Base-by-base conservation (phyloP, 2,797 vertebrate genomes). In the Hemitrygon akajei region DNA sequence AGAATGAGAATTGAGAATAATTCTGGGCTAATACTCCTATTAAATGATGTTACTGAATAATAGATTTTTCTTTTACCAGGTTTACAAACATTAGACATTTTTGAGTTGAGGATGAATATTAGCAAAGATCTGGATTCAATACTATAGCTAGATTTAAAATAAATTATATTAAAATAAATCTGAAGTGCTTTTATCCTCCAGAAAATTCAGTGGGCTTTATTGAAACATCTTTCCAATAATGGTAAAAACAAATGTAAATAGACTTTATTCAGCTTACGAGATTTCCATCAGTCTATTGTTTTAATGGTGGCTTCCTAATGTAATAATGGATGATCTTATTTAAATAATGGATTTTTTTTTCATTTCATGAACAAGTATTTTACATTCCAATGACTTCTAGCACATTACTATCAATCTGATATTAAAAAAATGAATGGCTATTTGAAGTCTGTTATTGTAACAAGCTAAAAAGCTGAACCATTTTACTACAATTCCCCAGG, bases 401-500 rank as follows among this genome's bases (percentile, higher is more conserved):
- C 18, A 20, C 18, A 69, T 22, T 63, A 30, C n/a, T 69, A 93
- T 30, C 14, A 25, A 25, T 73, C 76, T 20, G 71, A 76, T 56
- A 76, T 47, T 47, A 47, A 47, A 47, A 7, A 92, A 75, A 92
- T 27, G 37, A 75, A 30, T 47, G 3, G 71, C 71, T 92, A 22
- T 56, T 92, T 91, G 60, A 76, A 75, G 27, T 93, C 71, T 56
- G 25, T 2, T 12, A 58, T 75, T 93, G 27, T 47, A 47, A 47
- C 47, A 47, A 76, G 91, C 58, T n/a, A 47, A 93, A 47, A 93
- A 75, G 91, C 63, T 71, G 63, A 71, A 91, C 47, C 58, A 93
- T 75, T 76, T 93, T 56, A 56, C 40, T 95, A 95, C 93, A 92
- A 82, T 94, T 94, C 94, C 94, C 30, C 94, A 93, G 94, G 95